Evolutionary conservation across 1,140 invertebrate species (phyloP), one percentile per base, ranked within the genome.

Genomic region (Drosophila tropicalis): DNA sequence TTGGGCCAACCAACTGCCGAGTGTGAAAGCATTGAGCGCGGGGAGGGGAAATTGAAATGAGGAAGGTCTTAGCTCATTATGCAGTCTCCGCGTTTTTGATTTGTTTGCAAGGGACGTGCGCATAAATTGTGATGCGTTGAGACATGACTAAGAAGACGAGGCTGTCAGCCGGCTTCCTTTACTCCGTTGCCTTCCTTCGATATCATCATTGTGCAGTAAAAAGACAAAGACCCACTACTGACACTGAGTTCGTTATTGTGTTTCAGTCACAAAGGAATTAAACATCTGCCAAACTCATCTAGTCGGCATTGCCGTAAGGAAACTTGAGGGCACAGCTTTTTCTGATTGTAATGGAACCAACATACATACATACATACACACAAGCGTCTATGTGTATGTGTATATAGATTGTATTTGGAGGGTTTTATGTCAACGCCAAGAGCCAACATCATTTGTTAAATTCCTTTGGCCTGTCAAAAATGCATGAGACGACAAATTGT

Each of bases 191-290:
- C 40, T 2, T 6, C 25, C 22, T 34, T 13, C 17, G 36, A 17
- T 36, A 47, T 17, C 29, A 29, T 79, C 83, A 87, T 87, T 86
- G 87, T 86, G 79, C 84, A 68, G 70, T 29, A 29, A 72, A 73
- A 66, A 72, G 83, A 86, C 83, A 86, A 86, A 64, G 76, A 62
- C 81, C 58, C 22, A 64, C 78, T 79, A 64, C 78, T 79, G 58
- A 73, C 60, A 62, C 67, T 71, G 40, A 71, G 66, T 76, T 79
- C 76, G 68, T 79, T 87, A 86, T 86, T 87, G 82, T 86, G 82
- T 86, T 87, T 76, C 58, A 67, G 36, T 44, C 84, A 87, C 83
- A 83, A 87, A 86, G 79, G 79, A 83, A 79, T 86, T 87, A 83
- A 76, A 70, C 72, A 83, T 72, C 72, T 71, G 79, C 72, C 82